Percentiles rank a stretch among this genome's conserved stretches.
Evolutionary conservation across 2,888 invertebrate genomes (phyloP).

Genomic region (Agriopis marginaria): DNA sequence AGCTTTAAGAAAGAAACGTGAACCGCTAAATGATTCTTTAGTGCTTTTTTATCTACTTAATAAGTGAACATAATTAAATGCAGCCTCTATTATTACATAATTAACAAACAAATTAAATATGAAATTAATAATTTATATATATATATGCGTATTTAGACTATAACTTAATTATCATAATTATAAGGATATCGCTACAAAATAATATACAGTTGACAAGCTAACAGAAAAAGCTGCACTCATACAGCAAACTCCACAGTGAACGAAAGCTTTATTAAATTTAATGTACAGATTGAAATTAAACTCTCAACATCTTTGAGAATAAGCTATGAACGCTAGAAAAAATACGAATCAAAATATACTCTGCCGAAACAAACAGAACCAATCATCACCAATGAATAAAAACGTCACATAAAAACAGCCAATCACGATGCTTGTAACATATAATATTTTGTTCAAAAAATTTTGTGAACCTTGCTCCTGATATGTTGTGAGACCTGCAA

Average conservation of each 20-base stretch:
- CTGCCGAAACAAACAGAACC: slow-evolving; percentile 49
- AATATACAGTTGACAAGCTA: slow-evolving; percentile 46
- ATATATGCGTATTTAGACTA: not conserved
- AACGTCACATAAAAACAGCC: slow-evolving; percentile 64
- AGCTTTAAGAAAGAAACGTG: not conserved
- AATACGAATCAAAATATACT: slow-evolving; percentile 45
- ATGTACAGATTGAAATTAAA: slow-evolving; percentile 23
- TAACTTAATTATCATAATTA: not conserved
- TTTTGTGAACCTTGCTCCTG: slow-evolving; percentile 83
- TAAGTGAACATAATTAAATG: not conserved
- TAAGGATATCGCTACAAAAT: slow-evolving; percentile 1
- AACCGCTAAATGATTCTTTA: not conserved
- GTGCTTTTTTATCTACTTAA: not conserved
- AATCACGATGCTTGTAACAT: slow-evolving; percentile 73
- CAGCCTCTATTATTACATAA: slow-evolving; percentile 6
- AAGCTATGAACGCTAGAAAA: slow-evolving; percentile 1
- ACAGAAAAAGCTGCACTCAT: slow-evolving; percentile 56
- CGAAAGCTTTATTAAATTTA: slow-evolving; percentile 18
- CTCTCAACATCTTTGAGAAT: not conserved
- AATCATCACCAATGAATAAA: slow-evolving; percentile 48
- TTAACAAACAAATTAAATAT: not conserved
- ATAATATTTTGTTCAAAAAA: slow-evolving; percentile 58
- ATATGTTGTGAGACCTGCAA: slow-evolving; percentile 84
- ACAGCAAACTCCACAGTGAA: slow-evolving; percentile 30
- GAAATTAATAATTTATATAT: not conserved